Conservation (phyloP, 92 coral and sea anemone genomes). For the Hydrozoanthus gracilis region DNA sequence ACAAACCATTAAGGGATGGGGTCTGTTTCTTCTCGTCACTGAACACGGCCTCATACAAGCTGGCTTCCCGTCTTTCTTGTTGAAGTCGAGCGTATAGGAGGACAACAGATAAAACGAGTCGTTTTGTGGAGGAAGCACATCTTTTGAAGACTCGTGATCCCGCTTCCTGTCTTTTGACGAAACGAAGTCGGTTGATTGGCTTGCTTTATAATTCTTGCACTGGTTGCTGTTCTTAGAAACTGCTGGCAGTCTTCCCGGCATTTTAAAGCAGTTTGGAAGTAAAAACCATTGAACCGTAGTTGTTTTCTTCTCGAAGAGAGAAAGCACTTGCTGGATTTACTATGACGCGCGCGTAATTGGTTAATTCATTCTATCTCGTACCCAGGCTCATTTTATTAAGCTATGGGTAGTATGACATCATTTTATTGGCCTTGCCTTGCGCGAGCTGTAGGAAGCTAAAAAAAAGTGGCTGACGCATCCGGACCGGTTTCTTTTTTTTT, state of each 20-base stretch:
- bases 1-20: slow-evolving; percentile 91
- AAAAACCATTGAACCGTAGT: background rate
- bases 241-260: slow-evolving; percentile 22
- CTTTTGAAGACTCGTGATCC: slow-evolving; percentile 39
- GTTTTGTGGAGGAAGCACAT: slow-evolving; percentile 34
- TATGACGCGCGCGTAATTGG: background rate
- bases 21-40: slow-evolving; percentile 81
- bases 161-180: slow-evolving; percentile 37
- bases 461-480: too few species aligned
- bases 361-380: background rate
- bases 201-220: slow-evolving; percentile 10
- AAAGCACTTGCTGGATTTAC: background rate
- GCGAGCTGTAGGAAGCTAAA: too few species aligned
- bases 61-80: slow-evolving; percentile 76
- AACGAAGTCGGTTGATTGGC: background rate
- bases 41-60: slow-evolving; percentile 80
- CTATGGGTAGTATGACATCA: background rate
- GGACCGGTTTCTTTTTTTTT: too few species aligned
- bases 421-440: too few species aligned
- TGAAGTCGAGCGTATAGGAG: slow-evolving; percentile 84
- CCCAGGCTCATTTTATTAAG: background rate
- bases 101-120: slow-evolving; percentile 46
- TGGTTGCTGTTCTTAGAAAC: slow-evolving; percentile 7
- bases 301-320: background rate
- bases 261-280: background rate